These are phyloP conservation scores for Strix aluco DNA, from an alignment of 2,113 vertebrate species.

Conservation along the genomic window DNA sequence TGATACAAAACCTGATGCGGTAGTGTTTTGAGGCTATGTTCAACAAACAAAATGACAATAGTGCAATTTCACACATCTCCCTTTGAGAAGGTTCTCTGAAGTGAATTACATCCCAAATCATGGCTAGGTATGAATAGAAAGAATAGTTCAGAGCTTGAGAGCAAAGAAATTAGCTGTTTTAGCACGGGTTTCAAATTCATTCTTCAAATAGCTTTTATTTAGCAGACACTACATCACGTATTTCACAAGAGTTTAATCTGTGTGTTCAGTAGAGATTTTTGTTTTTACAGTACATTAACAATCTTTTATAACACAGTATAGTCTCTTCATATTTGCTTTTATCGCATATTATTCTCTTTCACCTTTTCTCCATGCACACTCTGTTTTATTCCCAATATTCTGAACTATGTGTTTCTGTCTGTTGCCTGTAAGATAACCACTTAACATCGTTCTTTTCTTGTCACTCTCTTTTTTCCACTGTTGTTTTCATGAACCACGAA, in stretches of 20 bases:
- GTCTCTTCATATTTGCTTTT: neutral
- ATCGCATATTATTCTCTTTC: neutral
- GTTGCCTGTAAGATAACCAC: neutral
- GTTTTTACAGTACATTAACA: accelerated
- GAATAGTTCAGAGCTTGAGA: neutral
- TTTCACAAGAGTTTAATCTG: neutral
- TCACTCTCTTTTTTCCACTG: accelerated
- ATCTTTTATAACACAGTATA: neutral
- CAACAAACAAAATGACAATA: neutral
- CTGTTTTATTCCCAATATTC: neutral
- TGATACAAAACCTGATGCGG: neutral
- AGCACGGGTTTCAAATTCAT: neutral
- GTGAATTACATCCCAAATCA: neutral
- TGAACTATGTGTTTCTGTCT: neutral
- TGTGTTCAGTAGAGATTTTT: neutral
- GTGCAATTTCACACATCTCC: neutral
- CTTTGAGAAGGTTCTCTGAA: neutral
- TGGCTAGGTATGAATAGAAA: neutral
- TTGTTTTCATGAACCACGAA: neutral
- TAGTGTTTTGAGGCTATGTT: neutral
- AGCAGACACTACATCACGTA: neutral
- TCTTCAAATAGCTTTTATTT: neutral
- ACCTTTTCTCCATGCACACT: neutral
- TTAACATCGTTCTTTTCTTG: neutral
- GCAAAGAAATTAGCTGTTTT: neutral